These are phyloP conservation scores for Drosophila carrolli DNA, from an alignment of 1,140 invertebrate species.

Conservation along the genomic window DNA sequence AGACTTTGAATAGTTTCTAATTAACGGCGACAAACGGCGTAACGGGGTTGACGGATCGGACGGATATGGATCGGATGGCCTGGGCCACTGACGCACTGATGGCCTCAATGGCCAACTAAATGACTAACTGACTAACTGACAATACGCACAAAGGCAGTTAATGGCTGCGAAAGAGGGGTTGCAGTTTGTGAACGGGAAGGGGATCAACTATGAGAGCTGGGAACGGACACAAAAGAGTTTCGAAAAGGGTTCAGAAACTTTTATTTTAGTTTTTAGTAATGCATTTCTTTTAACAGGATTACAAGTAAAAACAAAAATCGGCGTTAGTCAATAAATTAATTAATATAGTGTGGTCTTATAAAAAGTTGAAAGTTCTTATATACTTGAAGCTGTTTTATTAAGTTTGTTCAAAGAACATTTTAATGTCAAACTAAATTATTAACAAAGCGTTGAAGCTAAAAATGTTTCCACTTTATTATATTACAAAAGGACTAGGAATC, in stretches of 20 bases:
- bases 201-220: conserved; percentile 1
- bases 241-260: conserved; percentile 11
- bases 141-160: conserved; percentile 39
- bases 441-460: too few species aligned
- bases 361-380: too few species aligned
- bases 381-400: too few species aligned
- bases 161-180: conserved; percentile 30
- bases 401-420: too few species aligned
- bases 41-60: conserved; percentile 61
- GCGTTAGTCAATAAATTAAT: too few species aligned
- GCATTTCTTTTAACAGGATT: too few species aligned
- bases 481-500: too few species aligned
- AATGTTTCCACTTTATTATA: too few species aligned
- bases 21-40: conserved; percentile 74
- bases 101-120: conserved; percentile 8
- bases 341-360: too few species aligned
- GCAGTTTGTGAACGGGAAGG: background rate
- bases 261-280: background rate
- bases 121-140: conserved; percentile 30
- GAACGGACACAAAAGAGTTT: background rate
- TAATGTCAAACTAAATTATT: too few species aligned
- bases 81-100: conserved; percentile 5
- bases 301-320: too few species aligned
- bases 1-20: conserved; percentile 82
- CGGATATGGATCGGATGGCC: conserved; percentile 21